Percentiles rank a stretch among this genome's conserved stretches.
Evolutionary conservation across 2,113 vertebrate species (phyloP).

Genomic region (Macaca mulatta): DNA sequence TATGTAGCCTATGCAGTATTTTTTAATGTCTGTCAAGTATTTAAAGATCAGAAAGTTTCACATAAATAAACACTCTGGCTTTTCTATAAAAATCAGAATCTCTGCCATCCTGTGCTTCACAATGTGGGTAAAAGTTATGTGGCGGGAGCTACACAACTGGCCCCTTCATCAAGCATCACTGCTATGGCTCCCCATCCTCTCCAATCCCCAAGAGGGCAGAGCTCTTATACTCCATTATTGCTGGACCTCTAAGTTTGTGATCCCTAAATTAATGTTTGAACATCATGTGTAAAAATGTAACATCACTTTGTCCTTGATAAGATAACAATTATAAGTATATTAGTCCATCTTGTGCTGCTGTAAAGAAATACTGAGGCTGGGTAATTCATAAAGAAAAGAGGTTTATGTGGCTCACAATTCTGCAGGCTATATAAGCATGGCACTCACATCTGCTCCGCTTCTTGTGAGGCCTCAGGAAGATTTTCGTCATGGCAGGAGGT

Average conservation of each 20-base stretch:
- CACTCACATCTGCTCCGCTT: no score
- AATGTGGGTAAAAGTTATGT: not conserved
- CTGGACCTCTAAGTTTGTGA: not conserved
- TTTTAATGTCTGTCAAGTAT: not conserved
- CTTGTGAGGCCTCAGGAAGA: no score
- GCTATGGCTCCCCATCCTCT: accelerated
- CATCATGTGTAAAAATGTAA: not conserved
- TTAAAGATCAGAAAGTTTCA: conserved; percentile 11
- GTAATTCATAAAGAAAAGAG: no score
- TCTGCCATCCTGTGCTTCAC: not conserved
- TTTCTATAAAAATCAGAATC: not conserved
- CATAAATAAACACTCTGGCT: not conserved
- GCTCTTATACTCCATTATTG: not conserved
- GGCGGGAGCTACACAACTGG: not conserved
- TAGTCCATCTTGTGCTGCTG: no score
- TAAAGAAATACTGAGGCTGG: no score
- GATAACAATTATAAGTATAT: not conserved
- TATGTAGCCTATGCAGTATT: not conserved
- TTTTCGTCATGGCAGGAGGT: no score
- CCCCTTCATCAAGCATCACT: not conserved
- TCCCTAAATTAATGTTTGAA: not conserved
- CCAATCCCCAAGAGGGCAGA: not conserved
- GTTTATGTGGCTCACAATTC: no score
- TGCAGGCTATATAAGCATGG: no score
- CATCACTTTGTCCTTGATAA: not conserved